phyloP scores from a whole-genome alignment of 2,888 invertebrate genomes.

The Lepidochitona cinerea region DNA sequence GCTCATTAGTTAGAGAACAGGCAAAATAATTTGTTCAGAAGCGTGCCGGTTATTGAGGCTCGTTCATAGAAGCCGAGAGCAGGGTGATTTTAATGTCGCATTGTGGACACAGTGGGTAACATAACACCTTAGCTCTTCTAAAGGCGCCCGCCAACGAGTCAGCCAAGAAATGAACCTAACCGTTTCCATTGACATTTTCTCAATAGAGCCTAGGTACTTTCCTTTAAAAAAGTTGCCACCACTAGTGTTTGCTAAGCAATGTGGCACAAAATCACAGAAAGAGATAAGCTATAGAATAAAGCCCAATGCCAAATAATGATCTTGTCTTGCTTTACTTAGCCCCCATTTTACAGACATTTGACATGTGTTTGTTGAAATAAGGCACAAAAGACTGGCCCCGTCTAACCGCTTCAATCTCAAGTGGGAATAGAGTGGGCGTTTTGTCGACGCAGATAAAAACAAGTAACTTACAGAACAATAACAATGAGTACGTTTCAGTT shows the following conservation, averaged over 20 bases:
- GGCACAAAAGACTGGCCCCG: neutral
- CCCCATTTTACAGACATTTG: neutral
- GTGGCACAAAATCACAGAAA: neutral
- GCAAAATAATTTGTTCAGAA: no score
- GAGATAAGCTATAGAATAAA: neutral
- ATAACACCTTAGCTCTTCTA: neutral
- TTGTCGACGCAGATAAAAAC: neutral
- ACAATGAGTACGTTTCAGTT: no score
- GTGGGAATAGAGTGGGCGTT: constrained; percentile 1
- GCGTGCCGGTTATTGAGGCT: neutral
- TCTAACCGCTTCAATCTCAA: neutral
- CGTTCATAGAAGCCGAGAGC: neutral
- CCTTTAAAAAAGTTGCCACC: constrained; percentile 1
- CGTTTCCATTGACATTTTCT: neutral
- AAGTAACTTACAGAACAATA: no score
- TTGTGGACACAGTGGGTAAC: neutral
- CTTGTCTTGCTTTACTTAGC: neutral
- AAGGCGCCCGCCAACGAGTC: neutral
- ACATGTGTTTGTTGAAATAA: constrained; percentile 7
- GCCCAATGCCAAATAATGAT: neutral
- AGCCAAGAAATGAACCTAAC: neutral
- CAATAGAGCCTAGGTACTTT: neutral
- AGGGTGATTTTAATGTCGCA: neutral
- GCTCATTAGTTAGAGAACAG: no score
- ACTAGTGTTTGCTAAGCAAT: neutral